These are phyloP conservation scores for Notothenia coriiceps DNA, from an alignment of 2,113 vertebrate genomes.

Conservation along the genomic window DNA sequence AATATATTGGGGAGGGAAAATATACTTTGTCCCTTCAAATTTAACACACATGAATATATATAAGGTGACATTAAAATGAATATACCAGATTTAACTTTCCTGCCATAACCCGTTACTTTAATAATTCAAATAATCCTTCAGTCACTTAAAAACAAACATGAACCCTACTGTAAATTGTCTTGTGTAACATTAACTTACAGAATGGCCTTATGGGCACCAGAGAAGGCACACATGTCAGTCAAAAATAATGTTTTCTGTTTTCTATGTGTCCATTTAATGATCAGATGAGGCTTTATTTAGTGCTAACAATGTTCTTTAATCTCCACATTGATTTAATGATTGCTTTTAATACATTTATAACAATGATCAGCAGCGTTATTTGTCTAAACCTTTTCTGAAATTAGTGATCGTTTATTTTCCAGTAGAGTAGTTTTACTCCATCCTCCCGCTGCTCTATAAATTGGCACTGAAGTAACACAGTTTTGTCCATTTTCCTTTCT, in stretches of 20 bases:
- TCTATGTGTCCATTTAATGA: not conserved
- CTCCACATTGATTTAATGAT: not conserved
- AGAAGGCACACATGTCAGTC: not conserved
- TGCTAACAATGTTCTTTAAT: not conserved
- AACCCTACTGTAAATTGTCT: not conserved
- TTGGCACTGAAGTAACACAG: not conserved
- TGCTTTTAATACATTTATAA: not conserved
- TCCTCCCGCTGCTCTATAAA: slow-evolving; percentile 5
- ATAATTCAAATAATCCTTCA: no score
- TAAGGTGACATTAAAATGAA: no score
- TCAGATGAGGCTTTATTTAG: not conserved
- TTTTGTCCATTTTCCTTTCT: slow-evolving; percentile 12
- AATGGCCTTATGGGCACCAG: not conserved
- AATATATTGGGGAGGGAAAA: no score
- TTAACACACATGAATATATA: no score
- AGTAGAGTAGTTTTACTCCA: not conserved
- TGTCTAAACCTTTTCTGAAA: not conserved
- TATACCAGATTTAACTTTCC: no score
- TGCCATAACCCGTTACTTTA: no score
- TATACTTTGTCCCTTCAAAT: no score
- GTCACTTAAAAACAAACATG: not conserved
- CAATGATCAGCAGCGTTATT: not conserved
- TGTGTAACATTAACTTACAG: not conserved
- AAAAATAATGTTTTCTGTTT: not conserved
- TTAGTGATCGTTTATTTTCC: not conserved